phyloP scores from a whole-genome alignment of 2,113 vertebrate species.

The Hyaena hyaena region DNA sequence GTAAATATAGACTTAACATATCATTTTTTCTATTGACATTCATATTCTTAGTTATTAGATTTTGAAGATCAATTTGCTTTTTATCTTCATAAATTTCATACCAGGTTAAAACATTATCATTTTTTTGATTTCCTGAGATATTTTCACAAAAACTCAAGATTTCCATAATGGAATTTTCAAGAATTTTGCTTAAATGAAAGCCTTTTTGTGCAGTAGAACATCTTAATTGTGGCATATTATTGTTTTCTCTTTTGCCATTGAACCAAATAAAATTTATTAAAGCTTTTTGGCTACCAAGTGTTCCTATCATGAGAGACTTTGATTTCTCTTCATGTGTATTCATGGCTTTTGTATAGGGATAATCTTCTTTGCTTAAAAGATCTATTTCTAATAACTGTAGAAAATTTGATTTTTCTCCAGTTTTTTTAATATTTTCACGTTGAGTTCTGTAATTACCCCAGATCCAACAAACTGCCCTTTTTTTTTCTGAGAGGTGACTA shows the following conservation, averaged over 20 bases:
- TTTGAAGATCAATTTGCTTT: background rate
- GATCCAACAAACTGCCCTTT: background rate
- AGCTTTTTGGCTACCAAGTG: background rate
- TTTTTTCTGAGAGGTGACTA: conserved; percentile 13
- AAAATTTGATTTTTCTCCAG: conserved; percentile 8
- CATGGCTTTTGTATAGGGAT: background rate
- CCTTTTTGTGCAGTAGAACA: conserved; percentile 35
- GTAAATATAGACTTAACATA: conserved; percentile 52
- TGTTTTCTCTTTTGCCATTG: conserved; percentile 50
- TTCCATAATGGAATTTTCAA: conserved; percentile 20
- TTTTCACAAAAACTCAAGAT: background rate
- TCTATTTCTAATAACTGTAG: conserved; percentile 32
- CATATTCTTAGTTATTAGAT: conserved; percentile 37
- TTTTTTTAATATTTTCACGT: background rate
- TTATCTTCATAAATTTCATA: background rate
- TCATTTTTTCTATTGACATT: background rate
- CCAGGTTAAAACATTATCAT: background rate
- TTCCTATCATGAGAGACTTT: conserved; percentile 32
- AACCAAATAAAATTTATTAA: background rate
- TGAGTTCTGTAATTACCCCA: background rate
- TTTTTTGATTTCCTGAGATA: background rate
- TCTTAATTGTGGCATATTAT: background rate
- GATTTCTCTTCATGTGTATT: background rate
- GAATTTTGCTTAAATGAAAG: conserved; percentile 38
- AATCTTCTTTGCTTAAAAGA: background rate